A percentile compares a stretch with the other conserved stretches of the same genome.
Evolutionary conservation across 1,140 invertebrate genomes (phyloP).

Genomic region (Habropoda laboriosa): DNA sequence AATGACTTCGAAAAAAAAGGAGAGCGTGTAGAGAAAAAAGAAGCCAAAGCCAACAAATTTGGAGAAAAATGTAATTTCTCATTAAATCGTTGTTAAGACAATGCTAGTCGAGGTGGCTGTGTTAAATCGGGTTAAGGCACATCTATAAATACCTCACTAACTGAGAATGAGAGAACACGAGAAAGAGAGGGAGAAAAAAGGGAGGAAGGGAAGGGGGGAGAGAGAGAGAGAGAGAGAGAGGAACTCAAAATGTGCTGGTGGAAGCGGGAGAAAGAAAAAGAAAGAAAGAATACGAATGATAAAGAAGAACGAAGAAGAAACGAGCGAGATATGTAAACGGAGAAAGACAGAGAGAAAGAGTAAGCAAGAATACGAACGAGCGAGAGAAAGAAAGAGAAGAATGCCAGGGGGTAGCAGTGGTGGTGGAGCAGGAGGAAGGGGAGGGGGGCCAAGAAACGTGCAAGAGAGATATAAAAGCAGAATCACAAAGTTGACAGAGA

Average conservation of each 20-base stretch:
- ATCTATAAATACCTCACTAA: slow-evolving; percentile 79
- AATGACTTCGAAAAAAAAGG: neutral
- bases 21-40: neutral
- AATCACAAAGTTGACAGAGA: slow-evolving; percentile 62
- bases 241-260: slow-evolving; percentile 4
- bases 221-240: slow-evolving; percentile 38
- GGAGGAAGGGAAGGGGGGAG: no score
- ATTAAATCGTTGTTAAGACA: slow-evolving; percentile 74
- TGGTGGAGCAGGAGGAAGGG: slow-evolving; percentile 19
- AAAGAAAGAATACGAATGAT: slow-evolving; percentile 28
- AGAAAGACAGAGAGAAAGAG: slow-evolving; percentile 36
- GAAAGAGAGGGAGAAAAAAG: slow-evolving; percentile 38
- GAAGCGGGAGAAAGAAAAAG: slow-evolving; percentile 55
- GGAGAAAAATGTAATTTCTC: slow-evolving; percentile 63
- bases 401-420: slow-evolving; percentile 23
- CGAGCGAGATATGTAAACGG: slow-evolving; percentile 32
- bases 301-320: slow-evolving; percentile 21
- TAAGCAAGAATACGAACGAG: slow-evolving; percentile 42
- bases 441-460: slow-evolving; percentile 50
- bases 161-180: slow-evolving; percentile 65
- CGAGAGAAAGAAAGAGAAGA: slow-evolving; percentile 8
- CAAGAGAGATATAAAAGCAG: slow-evolving; percentile 55
- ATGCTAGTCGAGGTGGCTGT: slow-evolving; percentile 72
- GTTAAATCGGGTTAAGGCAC: slow-evolving; percentile 81
- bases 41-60: neutral